Percentiles rank a stretch among this genome's conserved stretches.
phyloP scores from a whole-genome alignment of 2,888 invertebrate species.

The Hemicrepidius hirtus region DNA sequence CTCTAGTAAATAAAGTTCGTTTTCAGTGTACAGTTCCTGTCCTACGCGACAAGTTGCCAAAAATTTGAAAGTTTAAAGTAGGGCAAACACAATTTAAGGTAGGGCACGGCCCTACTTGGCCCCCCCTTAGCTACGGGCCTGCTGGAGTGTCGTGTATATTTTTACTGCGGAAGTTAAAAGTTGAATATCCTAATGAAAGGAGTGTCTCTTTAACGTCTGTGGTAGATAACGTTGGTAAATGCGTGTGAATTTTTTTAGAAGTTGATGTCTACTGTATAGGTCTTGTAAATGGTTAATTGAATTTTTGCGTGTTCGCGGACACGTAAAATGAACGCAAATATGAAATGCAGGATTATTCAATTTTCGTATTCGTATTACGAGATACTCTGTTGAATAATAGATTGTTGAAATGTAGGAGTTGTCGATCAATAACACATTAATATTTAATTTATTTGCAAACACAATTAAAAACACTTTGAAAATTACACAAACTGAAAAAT shows the following conservation, averaged over 20 bases:
- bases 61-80: no score
- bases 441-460: background rate
- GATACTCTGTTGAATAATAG: constrained; percentile 1
- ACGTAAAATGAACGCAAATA: background rate
- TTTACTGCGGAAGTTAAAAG: background rate
- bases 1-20: no score
- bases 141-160: background rate
- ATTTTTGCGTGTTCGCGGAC: constrained; percentile 7
- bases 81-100: no score
- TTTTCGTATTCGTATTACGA: background rate
- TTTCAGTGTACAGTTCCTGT: no score
- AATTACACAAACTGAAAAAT: no score
- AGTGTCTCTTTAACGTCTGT: background rate
- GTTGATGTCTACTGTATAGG: background rate
- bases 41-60: no score
- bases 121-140: no score
- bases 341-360: constrained; percentile 2
- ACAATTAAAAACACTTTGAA: background rate
- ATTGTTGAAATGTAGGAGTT: background rate
- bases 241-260: background rate
- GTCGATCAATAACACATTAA: background rate
- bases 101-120: no score
- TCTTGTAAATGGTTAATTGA: constrained; percentile 15
- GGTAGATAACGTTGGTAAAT: background rate
- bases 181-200: background rate